Conservation (phyloP, 2,113 vertebrate genomes). For the Elaphurus davidianus region DNA sequence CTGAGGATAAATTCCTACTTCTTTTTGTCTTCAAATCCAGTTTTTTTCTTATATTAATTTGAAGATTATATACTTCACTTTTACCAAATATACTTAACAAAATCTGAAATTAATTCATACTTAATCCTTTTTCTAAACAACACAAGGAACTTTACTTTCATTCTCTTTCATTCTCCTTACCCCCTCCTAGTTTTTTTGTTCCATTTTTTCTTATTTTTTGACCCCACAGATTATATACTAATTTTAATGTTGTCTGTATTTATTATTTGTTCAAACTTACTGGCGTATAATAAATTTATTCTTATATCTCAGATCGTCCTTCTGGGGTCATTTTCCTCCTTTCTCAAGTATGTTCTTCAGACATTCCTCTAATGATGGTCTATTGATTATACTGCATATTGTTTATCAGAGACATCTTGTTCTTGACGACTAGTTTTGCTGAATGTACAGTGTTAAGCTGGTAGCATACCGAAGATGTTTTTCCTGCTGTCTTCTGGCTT, state of each 20-base stretch:
- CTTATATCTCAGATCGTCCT: not conserved
- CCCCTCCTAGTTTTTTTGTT: not conserved
- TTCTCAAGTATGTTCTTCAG: not conserved
- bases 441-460: not conserved
- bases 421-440: not conserved
- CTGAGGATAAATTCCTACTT: not conserved
- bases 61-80: not conserved
- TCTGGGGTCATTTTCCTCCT: not conserved
- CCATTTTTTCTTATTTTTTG: not conserved
- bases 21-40: not conserved
- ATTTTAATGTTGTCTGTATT: not conserved
- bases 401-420: slow-evolving; percentile 20
- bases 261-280: not conserved
- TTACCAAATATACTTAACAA: not conserved
- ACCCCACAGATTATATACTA: not conserved
- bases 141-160: not conserved
- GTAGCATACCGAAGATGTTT: not conserved
- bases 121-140: not conserved
- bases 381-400: not conserved
- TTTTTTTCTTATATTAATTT: not conserved
- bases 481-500: not conserved
- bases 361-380: not conserved
- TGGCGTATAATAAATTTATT: not conserved
- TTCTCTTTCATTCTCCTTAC: not conserved
- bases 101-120: not conserved